Evolutionary conservation across 2,797 vertebrate genomes (phyloP).

Genomic region (Trichosurus vulpecula): DNA sequence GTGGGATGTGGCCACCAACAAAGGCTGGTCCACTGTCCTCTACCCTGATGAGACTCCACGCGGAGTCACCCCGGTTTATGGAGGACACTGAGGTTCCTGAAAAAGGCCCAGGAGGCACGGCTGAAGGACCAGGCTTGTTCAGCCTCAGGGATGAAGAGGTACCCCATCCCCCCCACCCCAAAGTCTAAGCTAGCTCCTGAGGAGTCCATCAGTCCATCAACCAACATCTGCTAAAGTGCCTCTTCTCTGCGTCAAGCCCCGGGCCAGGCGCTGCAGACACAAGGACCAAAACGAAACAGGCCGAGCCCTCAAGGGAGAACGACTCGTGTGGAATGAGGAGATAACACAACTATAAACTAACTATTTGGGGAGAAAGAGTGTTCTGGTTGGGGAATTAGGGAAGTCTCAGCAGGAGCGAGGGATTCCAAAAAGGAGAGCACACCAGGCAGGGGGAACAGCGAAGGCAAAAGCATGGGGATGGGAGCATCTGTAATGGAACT

Average conservation of each 20-base stretch:
- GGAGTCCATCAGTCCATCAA: background rate
- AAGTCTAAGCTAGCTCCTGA: background rate
- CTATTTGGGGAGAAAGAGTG: background rate
- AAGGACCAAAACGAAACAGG: background rate
- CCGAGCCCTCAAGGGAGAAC: background rate
- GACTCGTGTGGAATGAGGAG: background rate
- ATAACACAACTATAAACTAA: background rate
- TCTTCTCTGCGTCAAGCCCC: too few species aligned
- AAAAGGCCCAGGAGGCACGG: background rate
- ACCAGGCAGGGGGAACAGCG: background rate
- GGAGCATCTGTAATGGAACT: background rate
- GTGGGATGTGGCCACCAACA: too few species aligned
- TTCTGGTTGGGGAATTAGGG: background rate
- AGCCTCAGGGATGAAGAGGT: background rate
- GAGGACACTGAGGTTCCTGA: background rate
- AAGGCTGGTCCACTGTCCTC: too few species aligned
- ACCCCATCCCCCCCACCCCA: background rate
- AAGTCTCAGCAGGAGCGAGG: background rate
- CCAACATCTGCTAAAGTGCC: background rate
- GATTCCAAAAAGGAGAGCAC: background rate
- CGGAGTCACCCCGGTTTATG: background rate
- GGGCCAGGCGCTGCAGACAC: background rate
- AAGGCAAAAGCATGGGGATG: background rate
- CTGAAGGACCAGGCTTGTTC: background rate
- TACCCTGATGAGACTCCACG: background rate